Evolutionary conservation across 2,888 invertebrate species (phyloP).

Genomic region (Drosophila greeni): DNA sequence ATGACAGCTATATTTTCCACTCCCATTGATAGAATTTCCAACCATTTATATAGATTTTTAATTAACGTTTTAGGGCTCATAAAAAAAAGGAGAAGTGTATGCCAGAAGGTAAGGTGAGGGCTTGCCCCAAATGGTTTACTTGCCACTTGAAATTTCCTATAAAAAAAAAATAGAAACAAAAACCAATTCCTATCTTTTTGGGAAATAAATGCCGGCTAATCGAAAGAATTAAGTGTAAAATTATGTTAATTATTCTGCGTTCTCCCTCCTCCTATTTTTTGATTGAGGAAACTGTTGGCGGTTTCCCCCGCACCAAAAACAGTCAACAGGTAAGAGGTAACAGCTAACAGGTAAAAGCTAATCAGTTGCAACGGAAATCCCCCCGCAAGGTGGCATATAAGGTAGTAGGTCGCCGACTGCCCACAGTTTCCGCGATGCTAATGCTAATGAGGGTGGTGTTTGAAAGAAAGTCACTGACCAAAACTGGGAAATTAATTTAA

Average conservation of each 20-base stretch:
- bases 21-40: slow-evolving; percentile 8
- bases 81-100: slow-evolving; percentile 12
- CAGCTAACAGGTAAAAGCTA: slow-evolving; percentile 45
- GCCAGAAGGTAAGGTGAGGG: slow-evolving; percentile 5
- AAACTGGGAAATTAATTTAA: slow-evolving; percentile 28
- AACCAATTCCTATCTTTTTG: slow-evolving; percentile 11
- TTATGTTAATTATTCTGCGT: slow-evolving; percentile 59
- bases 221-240: slow-evolving; percentile 69
- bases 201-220: slow-evolving; percentile 23
- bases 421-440: slow-evolving; percentile 69
- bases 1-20: slow-evolving; percentile 15
- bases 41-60: slow-evolving; percentile 11
- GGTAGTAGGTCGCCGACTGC: slow-evolving; percentile 28
- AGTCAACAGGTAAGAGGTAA: not conserved
- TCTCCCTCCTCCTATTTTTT: not conserved
- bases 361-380: slow-evolving; percentile 71
- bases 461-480: slow-evolving; percentile 52
- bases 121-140: slow-evolving; percentile 10
- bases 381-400: slow-evolving; percentile 26
- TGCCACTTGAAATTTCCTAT: slow-evolving; percentile 6
- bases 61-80: slow-evolving; percentile 33
- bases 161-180: slow-evolving; percentile 2
- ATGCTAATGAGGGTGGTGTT: slow-evolving; percentile 42
- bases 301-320: slow-evolving; percentile 20
- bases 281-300: slow-evolving; percentile 69